These are phyloP conservation scores for Drosophila insularis DNA, from an alignment of 1,140 invertebrate species.

Conservation along the genomic window DNA sequence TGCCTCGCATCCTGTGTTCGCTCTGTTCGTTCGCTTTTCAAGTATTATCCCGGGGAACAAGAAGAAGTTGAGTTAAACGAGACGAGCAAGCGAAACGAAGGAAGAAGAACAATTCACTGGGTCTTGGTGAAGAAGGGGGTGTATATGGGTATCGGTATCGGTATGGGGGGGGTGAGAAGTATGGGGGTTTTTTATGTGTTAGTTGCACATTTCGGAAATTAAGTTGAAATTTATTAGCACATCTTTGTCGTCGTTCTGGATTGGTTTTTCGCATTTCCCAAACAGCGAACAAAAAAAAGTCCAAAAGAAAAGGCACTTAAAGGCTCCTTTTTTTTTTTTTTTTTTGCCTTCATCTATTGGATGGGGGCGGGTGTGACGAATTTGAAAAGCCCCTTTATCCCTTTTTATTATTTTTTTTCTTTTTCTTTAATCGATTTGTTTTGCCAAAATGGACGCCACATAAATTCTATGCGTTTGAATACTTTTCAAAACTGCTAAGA, in stretches of 20 bases:
- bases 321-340: constrained; percentile 37
- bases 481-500: constrained; percentile 1
- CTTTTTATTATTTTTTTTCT: constrained; percentile 8
- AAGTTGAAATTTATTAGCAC: constrained; percentile 80
- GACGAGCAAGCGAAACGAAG: not conserved
- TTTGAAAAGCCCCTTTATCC: constrained; percentile 42
- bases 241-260: constrained; percentile 75
- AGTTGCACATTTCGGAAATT: constrained; percentile 80
- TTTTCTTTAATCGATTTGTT: constrained; percentile 36
- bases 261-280: constrained; percentile 62
- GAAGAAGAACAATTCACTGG: constrained; percentile 6
- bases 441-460: constrained; percentile 40
- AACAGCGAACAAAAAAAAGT: not conserved
- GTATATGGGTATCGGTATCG: not conserved
- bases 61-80: not conserved
- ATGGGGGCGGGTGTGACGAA: constrained; percentile 37
- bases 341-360: constrained; percentile 8
- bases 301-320: constrained; percentile 32
- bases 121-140: constrained; percentile 3
- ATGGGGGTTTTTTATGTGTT: constrained; percentile 70
- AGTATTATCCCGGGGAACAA: not conserved
- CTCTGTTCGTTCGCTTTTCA: not conserved
- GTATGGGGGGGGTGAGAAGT: not conserved
- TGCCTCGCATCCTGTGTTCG: constrained; percentile 16
- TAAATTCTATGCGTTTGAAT: constrained; percentile 29